Percentiles rank a stretch among this genome's conserved stretches.
phyloP scores from a whole-genome alignment of 2,113 vertebrate species.

The Nicator chloris region DNA sequence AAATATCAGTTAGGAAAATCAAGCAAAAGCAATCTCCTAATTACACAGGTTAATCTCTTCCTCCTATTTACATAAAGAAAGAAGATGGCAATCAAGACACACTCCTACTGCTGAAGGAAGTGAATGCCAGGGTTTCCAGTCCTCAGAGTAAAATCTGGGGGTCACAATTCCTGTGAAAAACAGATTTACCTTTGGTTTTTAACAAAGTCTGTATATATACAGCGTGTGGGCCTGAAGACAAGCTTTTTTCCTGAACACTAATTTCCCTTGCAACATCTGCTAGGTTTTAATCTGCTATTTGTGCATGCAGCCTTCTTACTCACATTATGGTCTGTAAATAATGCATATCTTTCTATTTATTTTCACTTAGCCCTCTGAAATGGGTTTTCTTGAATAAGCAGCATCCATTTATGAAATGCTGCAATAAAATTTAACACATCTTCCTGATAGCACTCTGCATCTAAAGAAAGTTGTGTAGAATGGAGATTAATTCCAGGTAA shows the following conservation, averaged over 20 bases:
- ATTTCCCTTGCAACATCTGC: slow-evolving; percentile 11
- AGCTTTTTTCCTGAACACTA: background rate
- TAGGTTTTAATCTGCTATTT: slow-evolving; percentile 11
- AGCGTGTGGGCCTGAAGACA: background rate
- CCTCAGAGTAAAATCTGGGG: background rate
- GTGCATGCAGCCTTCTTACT: background rate
- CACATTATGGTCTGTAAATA: slow-evolving; percentile 35
- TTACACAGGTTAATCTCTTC: background rate
- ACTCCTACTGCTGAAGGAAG: background rate
- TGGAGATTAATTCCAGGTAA: background rate
- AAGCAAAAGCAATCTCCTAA: background rate
- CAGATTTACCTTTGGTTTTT: background rate
- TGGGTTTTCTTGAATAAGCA: slow-evolving; percentile 31
- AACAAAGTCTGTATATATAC: background rate
- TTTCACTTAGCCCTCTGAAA: slow-evolving; percentile 43
- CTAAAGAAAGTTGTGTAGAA: background rate
- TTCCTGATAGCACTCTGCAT: background rate
- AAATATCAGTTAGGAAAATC: background rate
- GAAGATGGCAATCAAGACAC: background rate
- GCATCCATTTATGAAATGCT: slow-evolving; percentile 17
- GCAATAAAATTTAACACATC: slow-evolving; percentile 19
- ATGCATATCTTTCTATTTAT: slow-evolving; percentile 47
- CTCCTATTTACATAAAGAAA: background rate
- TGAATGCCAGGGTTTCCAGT: rapidly evolving
- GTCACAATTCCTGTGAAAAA: background rate